phyloP scores from a whole-genome alignment of 1,140 invertebrate species.

The Neotoxoptera formosana region DNA sequence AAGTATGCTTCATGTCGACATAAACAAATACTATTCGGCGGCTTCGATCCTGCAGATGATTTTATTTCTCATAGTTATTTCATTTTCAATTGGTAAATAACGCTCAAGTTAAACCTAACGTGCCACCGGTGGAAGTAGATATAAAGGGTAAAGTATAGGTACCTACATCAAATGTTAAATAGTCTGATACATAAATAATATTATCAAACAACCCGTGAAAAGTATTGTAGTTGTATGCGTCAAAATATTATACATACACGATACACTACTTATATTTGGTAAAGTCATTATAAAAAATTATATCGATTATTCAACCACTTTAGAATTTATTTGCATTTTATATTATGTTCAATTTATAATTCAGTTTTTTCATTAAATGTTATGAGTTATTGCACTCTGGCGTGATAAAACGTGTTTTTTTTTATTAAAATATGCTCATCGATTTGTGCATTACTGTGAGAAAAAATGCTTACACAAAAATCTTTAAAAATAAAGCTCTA shows the following conservation, averaged over 20 bases:
- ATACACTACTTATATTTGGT: background rate
- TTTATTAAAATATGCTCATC: background rate
- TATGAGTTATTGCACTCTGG: background rate
- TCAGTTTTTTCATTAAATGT: background rate
- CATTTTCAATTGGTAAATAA: background rate
- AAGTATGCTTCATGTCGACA: background rate
- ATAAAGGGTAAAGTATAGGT: background rate
- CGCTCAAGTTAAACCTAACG: background rate
- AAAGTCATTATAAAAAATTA: background rate
- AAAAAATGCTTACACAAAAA: background rate
- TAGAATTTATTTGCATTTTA: background rate
- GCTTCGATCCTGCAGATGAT: background rate
- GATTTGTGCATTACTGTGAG: background rate
- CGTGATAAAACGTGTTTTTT: background rate
- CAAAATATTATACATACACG: background rate
- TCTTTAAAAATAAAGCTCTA: background rate
- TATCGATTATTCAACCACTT: background rate
- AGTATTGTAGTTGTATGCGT: background rate
- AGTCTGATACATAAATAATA: background rate
- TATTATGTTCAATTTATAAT: background rate
- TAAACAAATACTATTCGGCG: background rate
- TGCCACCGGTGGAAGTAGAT: background rate
- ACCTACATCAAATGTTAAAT: background rate
- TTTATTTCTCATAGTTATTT: background rate
- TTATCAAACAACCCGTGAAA: background rate